These are phyloP conservation scores for Ciconia nigra DNA, from an alignment of 2,797 vertebrate species.

Conservation along the genomic window DNA sequence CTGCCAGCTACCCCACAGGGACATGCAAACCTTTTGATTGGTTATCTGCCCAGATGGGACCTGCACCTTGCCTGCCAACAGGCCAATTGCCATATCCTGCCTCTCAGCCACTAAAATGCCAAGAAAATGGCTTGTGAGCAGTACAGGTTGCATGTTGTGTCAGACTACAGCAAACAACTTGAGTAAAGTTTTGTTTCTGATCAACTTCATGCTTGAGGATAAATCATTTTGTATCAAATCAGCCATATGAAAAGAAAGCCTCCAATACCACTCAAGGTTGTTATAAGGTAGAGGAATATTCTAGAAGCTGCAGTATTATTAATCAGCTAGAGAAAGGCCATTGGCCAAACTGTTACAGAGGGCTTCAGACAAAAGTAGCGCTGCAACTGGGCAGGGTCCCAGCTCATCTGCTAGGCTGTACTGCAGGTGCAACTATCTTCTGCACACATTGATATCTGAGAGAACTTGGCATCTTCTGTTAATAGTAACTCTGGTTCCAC, in stretches of 20 bases:
- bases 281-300: not conserved
- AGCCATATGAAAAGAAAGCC: not conserved
- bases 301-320: not conserved
- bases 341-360: not conserved
- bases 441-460: not conserved
- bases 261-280: not conserved
- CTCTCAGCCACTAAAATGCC: not conserved
- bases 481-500: not conserved
- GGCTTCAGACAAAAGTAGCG: not conserved
- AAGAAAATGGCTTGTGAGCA: not conserved
- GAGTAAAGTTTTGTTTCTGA: not conserved
- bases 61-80: not conserved
- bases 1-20: not conserved
- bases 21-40: not conserved
- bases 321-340: not conserved
- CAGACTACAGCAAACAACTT: not conserved
- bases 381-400: not conserved
- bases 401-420: slow-evolving; percentile 6
- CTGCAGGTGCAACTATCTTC: not conserved
- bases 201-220: not conserved
- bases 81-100: not conserved
- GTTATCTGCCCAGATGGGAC: not conserved
- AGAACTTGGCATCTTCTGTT: not conserved
- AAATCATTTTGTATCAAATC: not conserved
- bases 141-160: not conserved